Base-by-base conservation (phyloP, 2,888 invertebrate genomes). In the Cryptocephalus moraei region DNA sequence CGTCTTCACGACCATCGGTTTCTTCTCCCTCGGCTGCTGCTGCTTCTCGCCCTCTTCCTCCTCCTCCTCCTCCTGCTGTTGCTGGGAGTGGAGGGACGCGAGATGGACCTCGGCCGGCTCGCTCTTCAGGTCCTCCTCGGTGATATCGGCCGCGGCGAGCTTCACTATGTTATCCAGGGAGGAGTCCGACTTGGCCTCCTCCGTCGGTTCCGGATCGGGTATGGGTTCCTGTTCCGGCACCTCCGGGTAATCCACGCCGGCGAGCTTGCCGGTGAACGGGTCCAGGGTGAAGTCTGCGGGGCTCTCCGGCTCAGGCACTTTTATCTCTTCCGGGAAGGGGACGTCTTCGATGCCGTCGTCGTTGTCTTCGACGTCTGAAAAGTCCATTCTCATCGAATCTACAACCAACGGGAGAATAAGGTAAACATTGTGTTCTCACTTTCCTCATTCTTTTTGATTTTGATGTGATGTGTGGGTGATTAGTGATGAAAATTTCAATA, bases 281-380 rank as follows among this genome's bases (percentile, higher is more conserved):
- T 87, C 87, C 53, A 90, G 72, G 41, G 84, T 82, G 46, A 85
- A 79, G 46, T 80, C 80, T 49, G 80, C 75, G 8, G 79, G 85
- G 62, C 80, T 80, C n/a, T 76, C 76, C 1, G 78, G 78, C 52
- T 72, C 71, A 10, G 79, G 70, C 39, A 79, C 66, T 50, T 77
- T 77, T 50, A 74, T 61, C 46, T 75, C 75, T 9, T 65, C 64
- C 13, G 80, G 80, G 72, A 81, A 81, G 57, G 83, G 81, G 55
- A 81, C 64, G 53, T 82, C 83, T 65, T 80, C 80, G 40, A 84
- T 80, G 58, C 73, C 80, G 62, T 69, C 76, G 34, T 76, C 76
- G 11, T 68, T 68, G 8, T 66, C 65, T 8, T 69, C 67, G 9
- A 49, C 48, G 22, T 49, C 36, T 36, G 36, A 36, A n/a, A 36